These are phyloP conservation scores for Tenthredo scrophulariae DNA, from an alignment of 2,888 invertebrate genomes.

Conservation along the genomic window DNA sequence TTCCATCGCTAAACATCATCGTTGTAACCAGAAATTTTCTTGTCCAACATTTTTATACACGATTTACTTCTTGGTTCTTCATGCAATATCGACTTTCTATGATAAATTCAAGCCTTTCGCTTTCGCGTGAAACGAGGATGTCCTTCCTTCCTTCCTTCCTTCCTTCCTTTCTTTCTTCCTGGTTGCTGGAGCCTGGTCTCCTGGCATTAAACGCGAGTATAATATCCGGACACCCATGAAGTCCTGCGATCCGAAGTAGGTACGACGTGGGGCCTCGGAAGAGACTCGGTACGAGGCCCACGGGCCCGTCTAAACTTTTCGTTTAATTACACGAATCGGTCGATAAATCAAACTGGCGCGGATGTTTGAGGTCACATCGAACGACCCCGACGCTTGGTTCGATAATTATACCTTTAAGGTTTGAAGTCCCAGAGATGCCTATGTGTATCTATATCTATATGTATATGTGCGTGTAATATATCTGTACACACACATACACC, in stretches of 20 bases:
- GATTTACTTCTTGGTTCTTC: not conserved
- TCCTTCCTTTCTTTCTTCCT: not conserved
- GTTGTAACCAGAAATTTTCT: not conserved
- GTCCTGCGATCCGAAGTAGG: slow-evolving; percentile 15
- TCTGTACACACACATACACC: not conserved
- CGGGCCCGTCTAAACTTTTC: slow-evolving; percentile 51
- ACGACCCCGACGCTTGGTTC: slow-evolving; percentile 51
- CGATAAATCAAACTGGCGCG: slow-evolving; percentile 57
- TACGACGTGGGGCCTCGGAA: not conserved
- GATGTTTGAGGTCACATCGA: slow-evolving; percentile 53
- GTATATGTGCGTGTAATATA: not conserved
- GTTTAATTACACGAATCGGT: slow-evolving; percentile 56
- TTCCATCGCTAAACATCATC: not conserved
- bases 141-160: not conserved
- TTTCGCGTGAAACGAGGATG: not conserved
- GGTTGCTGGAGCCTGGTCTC: not conserved
- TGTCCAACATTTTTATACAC: too few relatives aligned
- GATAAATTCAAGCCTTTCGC: not conserved
- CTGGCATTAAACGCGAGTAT: slow-evolving; percentile 1
- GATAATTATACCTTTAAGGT: slow-evolving; percentile 60
- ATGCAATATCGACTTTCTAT: not conserved
- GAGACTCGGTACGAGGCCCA: slow-evolving; percentile 39
- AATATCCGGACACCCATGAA: slow-evolving; percentile 51
- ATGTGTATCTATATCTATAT: slow-evolving; percentile 5
- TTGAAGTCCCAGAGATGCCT: slow-evolving; percentile 33